These are phyloP conservation scores for Syngnathoides biaculeatus DNA, from an alignment of 2,113 vertebrate species.

Conservation along the genomic window DNA sequence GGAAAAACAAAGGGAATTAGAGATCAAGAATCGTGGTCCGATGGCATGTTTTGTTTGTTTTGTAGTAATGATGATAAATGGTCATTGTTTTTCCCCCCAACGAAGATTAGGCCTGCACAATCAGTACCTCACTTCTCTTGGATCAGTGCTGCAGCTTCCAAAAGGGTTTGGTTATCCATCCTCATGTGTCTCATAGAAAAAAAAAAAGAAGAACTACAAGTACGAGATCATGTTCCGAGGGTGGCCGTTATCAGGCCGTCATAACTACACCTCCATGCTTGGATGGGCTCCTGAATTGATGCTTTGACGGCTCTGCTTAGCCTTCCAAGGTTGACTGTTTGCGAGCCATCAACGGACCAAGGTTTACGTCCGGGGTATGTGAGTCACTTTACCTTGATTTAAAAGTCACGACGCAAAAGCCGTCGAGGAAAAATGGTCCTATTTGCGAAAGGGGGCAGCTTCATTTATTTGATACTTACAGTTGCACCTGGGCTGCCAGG, in stretches of 20 bases:
- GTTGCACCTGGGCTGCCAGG: constrained; percentile 64
- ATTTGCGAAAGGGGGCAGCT: not conserved
- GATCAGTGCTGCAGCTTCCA: not conserved
- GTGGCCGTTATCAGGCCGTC: not conserved
- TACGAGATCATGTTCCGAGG: not conserved
- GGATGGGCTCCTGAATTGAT: not conserved
- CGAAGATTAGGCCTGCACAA: not conserved
- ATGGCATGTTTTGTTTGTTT: not conserved
- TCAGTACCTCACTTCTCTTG: not conserved
- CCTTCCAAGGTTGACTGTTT: not conserved
- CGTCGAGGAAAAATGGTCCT: not conserved
- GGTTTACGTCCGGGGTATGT: not conserved
- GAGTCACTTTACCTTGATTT: constrained; percentile 1
- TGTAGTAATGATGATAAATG: not conserved
- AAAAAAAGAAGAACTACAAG: not conserved
- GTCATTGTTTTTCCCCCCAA: not conserved
- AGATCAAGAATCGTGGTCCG: too few relatives aligned
- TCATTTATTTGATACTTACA: constrained; percentile 60
- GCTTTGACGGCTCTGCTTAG: not conserved
- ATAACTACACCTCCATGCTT: not conserved
- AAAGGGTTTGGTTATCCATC: not conserved
- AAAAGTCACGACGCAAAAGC: not conserved
- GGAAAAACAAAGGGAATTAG: not conserved
- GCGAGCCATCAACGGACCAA: not conserved
- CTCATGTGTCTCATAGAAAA: not conserved